Percentiles rank a stretch among this genome's conserved stretches.
These are phyloP conservation scores for Leptinotarsa juncta DNA, from an alignment of 2,888 invertebrate genomes.

Conservation along the genomic window DNA sequence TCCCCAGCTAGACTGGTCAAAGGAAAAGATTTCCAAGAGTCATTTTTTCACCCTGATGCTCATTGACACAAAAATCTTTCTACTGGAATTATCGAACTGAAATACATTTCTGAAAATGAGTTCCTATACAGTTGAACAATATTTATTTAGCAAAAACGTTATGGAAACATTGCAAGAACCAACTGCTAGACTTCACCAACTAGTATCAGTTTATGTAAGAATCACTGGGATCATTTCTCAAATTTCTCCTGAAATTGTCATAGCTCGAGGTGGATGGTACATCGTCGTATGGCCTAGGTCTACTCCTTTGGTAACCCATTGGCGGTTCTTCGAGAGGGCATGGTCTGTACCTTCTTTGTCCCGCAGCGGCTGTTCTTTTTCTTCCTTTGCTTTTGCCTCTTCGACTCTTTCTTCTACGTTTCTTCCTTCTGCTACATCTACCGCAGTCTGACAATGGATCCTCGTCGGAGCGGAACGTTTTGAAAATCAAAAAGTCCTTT, in stretches of 20 bases:
- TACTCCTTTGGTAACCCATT: background rate
- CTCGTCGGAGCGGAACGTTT: slow-evolving; percentile 38
- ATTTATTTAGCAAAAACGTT: background rate
- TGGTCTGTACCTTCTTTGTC: slow-evolving; percentile 3
- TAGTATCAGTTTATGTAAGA: background rate
- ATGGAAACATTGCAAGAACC: background rate
- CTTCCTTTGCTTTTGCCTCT: slow-evolving; percentile 17
- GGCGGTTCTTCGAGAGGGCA: background rate
- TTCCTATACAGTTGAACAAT: background rate
- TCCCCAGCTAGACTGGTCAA: too few species aligned
- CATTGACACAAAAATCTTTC: too few species aligned
- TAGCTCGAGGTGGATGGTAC: background rate
- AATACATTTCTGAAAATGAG: background rate
- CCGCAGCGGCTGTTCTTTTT: background rate
- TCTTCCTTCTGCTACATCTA: slow-evolving; percentile 25
- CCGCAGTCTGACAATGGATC: slow-evolving; percentile 31
- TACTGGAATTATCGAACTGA: background rate
- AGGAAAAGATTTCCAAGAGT: too few species aligned
- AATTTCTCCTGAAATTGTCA: background rate
- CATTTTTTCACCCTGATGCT: too few species aligned
- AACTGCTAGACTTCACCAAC: background rate
- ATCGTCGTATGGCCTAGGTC: background rate
- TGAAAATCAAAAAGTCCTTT: slow-evolving; percentile 47
- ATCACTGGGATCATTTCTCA: background rate
- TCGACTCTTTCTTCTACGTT: slow-evolving; percentile 11